These are phyloP conservation scores for Anneissia japonica DNA, from an alignment of 35 echinoderm and acorn worm genomes.

Conservation along the genomic window DNA sequence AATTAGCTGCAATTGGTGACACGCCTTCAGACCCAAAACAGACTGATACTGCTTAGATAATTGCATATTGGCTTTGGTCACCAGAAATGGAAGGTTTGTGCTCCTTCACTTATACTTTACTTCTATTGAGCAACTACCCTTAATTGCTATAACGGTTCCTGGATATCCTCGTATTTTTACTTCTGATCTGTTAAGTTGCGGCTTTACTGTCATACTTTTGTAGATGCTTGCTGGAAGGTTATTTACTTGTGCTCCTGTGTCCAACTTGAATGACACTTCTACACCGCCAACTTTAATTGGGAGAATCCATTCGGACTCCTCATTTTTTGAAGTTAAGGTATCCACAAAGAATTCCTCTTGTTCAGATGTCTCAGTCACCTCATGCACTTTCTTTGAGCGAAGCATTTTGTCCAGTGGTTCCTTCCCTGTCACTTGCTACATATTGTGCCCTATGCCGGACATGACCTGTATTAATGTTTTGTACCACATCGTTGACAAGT, in stretches of 20 bases:
- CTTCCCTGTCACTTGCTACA: background rate
- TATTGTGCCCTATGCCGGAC: background rate
- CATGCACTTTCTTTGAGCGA: background rate
- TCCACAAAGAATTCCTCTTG: background rate
- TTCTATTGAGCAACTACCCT: background rate
- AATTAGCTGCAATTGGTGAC: constrained; percentile 21
- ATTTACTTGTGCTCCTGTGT: background rate
- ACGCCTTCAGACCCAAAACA: constrained; percentile 53
- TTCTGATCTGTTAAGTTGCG: background rate
- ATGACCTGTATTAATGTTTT: background rate
- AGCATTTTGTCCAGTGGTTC: background rate
- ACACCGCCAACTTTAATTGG: background rate
- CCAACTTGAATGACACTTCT: background rate
- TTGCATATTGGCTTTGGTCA: background rate
- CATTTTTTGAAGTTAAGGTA: background rate
- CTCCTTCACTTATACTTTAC: background rate
- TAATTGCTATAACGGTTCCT: background rate
- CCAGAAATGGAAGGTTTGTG: no score
- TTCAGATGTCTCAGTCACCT: background rate
- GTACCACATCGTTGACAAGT: background rate
- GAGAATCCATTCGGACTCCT: background rate
- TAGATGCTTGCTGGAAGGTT: background rate
- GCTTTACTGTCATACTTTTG: background rate
- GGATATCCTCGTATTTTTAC: background rate
- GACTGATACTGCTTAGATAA: background rate